These are phyloP conservation scores for Caenorhabditis uteleia DNA, from an alignment of 2,888 invertebrate species.

Conservation along the genomic window DNA sequence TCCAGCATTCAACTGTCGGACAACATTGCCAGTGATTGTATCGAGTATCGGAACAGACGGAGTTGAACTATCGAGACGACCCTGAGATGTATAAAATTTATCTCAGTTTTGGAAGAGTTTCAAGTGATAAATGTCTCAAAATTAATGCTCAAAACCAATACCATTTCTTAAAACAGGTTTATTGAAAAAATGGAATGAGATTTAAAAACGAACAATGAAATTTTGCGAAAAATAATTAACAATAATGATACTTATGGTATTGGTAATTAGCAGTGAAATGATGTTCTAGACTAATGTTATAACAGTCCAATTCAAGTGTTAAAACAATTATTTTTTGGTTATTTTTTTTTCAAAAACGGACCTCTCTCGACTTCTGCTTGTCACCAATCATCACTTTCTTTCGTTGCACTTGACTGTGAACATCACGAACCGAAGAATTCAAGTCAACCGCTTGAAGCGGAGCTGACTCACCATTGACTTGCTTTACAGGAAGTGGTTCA, in stretches of 20 bases:
- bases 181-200: not conserved
- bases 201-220: not conserved
- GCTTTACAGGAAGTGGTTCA: constrained; percentile 30
- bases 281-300: too few relatives aligned
- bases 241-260: not conserved
- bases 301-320: too few relatives aligned
- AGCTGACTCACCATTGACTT: not conserved
- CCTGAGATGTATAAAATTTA: too few relatives aligned
- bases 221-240: not conserved
- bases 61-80: too few relatives aligned
- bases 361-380: constrained; percentile 22
- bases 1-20: not conserved
- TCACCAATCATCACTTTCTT: constrained; percentile 12
- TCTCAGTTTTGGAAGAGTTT: constrained; percentile 2
- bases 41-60: too few relatives aligned
- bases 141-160: not conserved
- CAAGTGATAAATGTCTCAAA: not conserved
- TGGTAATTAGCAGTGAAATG: not conserved
- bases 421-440: constrained; percentile 18
- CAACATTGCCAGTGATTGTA: too few relatives aligned
- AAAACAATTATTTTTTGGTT: too few relatives aligned
- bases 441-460: constrained; percentile 7
- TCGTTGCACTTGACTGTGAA: constrained; percentile 35
- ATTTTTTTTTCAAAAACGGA: constrained; percentile 31
- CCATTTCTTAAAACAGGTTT: not conserved